These are phyloP conservation scores for Drosophila melanosoma DNA, from an alignment of 2,888 invertebrate species.

Conservation along the genomic window DNA sequence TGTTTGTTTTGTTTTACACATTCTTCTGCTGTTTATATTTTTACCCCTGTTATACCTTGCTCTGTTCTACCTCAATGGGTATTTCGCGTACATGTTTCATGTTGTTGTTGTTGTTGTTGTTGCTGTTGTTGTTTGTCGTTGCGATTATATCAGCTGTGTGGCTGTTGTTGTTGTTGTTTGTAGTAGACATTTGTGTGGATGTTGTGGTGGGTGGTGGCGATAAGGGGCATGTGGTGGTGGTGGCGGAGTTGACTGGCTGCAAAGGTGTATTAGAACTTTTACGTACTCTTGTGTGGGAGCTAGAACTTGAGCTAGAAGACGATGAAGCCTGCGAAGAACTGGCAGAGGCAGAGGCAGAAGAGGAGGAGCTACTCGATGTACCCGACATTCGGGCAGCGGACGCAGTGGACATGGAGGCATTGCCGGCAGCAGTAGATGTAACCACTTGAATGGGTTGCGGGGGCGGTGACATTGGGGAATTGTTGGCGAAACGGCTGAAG, in stretches of 20 bases:
- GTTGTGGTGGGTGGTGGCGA: conserved; percentile 32
- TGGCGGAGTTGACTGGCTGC: conserved; percentile 66
- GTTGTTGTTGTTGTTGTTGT: conserved; percentile 64
- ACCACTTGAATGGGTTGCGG: conserved; percentile 81
- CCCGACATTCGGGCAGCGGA: conserved; percentile 62
- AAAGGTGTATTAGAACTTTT: conserved; percentile 80
- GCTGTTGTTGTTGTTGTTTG: conserved; percentile 32
- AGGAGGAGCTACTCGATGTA: conserved; percentile 49
- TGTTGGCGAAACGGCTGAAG: conserved; percentile 62
- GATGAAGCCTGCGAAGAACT: conserved; percentile 65
- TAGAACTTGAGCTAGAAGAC: conserved; percentile 68
- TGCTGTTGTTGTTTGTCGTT: conserved; percentile 58
- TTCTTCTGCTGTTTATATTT: neutral
- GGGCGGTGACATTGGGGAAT: conserved; percentile 78
- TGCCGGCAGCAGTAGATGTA: conserved; percentile 39
- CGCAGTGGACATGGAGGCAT: conserved; percentile 51
- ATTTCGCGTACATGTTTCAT: conserved; percentile 83
- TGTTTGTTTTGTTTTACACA: neutral
- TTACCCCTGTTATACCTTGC: conserved; percentile 77
- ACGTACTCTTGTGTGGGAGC: conserved; percentile 81
- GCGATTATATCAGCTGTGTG: conserved; percentile 37
- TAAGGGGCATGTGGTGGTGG: conserved; percentile 39
- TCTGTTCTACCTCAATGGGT: conserved; percentile 84
- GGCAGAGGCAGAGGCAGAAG: conserved; percentile 49
- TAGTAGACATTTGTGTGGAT: conserved; percentile 7